A percentile compares a stretch with the other conserved stretches of the same genome.
Evolutionary conservation across 2,113 vertebrate species (phyloP).

Genomic region (Ceuthmochares aereus): DNA sequence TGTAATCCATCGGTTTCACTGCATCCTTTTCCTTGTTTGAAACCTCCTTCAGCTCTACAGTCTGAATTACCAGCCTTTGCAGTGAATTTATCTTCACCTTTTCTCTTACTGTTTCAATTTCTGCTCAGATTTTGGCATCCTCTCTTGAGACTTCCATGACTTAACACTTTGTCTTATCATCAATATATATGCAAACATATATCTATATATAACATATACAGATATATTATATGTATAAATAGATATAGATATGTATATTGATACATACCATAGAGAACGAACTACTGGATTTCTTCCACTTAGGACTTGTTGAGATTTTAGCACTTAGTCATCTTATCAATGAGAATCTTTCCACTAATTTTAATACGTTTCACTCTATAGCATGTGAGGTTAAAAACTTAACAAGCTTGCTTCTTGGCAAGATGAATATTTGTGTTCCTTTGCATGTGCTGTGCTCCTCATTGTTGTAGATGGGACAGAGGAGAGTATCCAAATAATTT

Average conservation of each 20-base stretch:
- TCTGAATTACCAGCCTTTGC: not conserved
- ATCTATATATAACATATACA: too few relatives aligned
- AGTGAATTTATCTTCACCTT: not conserved
- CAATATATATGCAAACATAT: not conserved
- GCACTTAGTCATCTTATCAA: conserved; percentile 9
- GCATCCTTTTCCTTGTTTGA: not conserved
- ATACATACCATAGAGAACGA: not conserved
- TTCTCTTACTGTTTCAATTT: not conserved
- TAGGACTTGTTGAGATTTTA: conserved; percentile 32
- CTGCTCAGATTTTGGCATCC: not conserved
- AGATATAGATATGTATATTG: not conserved
- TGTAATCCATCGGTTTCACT: not conserved
- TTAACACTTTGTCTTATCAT: not conserved
- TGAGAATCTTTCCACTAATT: not conserved
- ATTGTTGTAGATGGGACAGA: not conserved
- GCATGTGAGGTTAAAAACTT: conserved; percentile 4
- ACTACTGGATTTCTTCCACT: not conserved
- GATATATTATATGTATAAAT: not conserved
- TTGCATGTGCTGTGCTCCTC: not conserved
- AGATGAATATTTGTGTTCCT: not conserved
- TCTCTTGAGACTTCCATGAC: not conserved
- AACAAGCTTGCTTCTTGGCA: not conserved
- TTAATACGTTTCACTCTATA: not conserved
- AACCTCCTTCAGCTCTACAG: not conserved
- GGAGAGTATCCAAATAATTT: not conserved